A percentile compares a stretch with the other conserved stretches of the same genome.
phyloP scores from a whole-genome alignment of 1,140 invertebrate species.

The Dendrolimus punctatus region DNA sequence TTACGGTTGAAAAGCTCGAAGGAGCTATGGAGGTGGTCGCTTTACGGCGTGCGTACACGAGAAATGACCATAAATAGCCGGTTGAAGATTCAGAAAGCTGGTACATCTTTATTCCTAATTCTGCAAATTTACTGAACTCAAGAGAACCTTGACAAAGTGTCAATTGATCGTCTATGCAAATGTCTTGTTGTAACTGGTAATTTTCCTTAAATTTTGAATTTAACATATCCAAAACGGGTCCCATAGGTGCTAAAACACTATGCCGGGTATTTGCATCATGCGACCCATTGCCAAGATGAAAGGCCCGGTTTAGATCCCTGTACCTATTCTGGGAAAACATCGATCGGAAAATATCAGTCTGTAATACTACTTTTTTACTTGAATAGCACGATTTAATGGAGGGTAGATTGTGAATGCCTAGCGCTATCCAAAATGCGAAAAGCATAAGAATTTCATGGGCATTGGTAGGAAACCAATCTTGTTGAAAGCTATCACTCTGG shows the following conservation, averaged over 20 bases:
- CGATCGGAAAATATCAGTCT: not conserved
- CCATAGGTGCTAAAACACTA: too few species aligned
- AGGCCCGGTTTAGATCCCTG: not conserved
- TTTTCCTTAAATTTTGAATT: constrained; percentile 2
- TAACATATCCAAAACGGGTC: not conserved
- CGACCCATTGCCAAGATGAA: constrained; percentile 1
- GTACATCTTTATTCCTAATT: constrained; percentile 8
- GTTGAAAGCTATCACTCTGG: not conserved
- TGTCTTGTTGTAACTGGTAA: constrained; percentile 3
- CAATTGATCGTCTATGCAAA: constrained; percentile 6
- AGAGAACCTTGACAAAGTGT: constrained; percentile 6
- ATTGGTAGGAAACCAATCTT: constrained; percentile 4
- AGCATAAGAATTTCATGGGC: constrained; percentile 2
- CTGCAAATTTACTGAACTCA: constrained; percentile 3
- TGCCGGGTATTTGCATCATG: too few species aligned
- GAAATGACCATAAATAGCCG: constrained; percentile 7
- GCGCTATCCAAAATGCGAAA: constrained; percentile 5
- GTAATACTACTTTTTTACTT: not conserved
- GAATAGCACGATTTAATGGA: constrained; percentile 3
- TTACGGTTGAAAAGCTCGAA: too few species aligned
- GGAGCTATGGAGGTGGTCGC: too few species aligned
- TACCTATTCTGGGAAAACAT: constrained; percentile 2
- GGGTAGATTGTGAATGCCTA: constrained; percentile 3
- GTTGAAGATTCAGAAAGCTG: constrained; percentile 6
- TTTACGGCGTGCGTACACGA: not conserved